Base-by-base conservation (phyloP, 2,113 vertebrate species). In the Cebidichthys violaceus region DNA sequence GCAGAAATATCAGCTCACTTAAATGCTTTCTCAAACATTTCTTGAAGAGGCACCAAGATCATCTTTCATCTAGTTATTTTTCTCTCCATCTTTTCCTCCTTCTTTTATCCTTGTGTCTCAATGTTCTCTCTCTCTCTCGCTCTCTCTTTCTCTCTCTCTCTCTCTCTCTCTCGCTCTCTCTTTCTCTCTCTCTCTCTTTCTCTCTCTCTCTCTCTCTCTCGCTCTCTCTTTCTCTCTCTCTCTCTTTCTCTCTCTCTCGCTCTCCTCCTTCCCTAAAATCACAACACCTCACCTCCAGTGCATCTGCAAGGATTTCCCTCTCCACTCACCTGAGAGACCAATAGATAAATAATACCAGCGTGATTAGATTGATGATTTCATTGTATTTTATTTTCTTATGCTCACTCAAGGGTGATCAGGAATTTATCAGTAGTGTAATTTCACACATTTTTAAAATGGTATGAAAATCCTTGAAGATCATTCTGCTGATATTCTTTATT, bases 11-110 rank as follows among this genome's bases (percentile, higher is more conserved):
- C 69, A 87, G 77, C 87, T 94, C 86, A 80, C 92, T 88, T 85
- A 86, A 91, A 93, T 86, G 90, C 86, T 89, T 90, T 86, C 87
- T 88, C 85, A 82, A 90, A 91, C 81, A 90, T 93, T 92, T 91
- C 81, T 86, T 57, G n/a, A 76, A 60, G 54, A 81, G 85, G 59
- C 81, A 85, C 68, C 29, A 27, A 70, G 57, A 86, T 75, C 59
- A 80, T 75, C 57, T 80, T 79, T 77, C 85, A 69, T 80, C 73
- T 69, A 8, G 29, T 29, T 37, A 24, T 84, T 79, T 87, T 66
- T 71, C 68, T 77, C 65, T 61, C 20, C 18, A 18, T 70, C 43
- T 27, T 54, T 68, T 65, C 31, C 24, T 65, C 13, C 37, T 18
- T 55, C 13, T 35, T 35, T 20, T 61, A 24, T 59, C 37, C 54